A percentile compares a stretch with the other conserved stretches of the same genome.
Evolutionary conservation across 2,113 vertebrate species (phyloP).

Genomic region (Nycticryphes semicollaris): DNA sequence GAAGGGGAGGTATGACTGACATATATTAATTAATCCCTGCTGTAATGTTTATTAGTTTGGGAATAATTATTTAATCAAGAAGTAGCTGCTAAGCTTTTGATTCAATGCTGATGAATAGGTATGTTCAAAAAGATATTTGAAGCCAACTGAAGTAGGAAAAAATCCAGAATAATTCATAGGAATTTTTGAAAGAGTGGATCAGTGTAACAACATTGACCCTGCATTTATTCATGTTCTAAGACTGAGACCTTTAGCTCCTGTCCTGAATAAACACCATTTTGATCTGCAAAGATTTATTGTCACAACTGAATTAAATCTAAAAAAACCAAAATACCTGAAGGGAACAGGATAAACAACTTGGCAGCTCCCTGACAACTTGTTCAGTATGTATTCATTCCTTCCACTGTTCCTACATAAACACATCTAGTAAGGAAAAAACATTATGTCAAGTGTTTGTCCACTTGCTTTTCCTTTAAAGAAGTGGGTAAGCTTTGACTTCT

Average conservation of each 20-base stretch:
- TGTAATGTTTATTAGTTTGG: slow-evolving; percentile 61
- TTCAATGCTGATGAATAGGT: slow-evolving; percentile 15
- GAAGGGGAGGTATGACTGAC: background rate
- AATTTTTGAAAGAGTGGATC: slow-evolving; percentile 26
- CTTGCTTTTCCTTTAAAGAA: background rate
- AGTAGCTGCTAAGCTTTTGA: slow-evolving; percentile 50
- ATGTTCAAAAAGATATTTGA: background rate
- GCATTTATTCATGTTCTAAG: background rate
- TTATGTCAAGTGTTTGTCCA: background rate
- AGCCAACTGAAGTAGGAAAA: background rate
- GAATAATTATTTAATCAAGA: slow-evolving; percentile 62
- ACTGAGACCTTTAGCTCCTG: background rate
- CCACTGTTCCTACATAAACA: background rate
- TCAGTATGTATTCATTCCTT: background rate
- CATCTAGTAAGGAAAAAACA: background rate
- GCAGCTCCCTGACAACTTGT: background rate
- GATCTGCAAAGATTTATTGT: background rate
- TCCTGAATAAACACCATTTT: background rate
- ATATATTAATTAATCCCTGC: slow-evolving; percentile 47
- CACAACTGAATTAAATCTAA: background rate
- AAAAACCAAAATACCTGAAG: background rate
- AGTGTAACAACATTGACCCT: background rate
- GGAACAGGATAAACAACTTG: background rate
- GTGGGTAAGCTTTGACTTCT: background rate
- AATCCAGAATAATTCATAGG: background rate